Evolutionary conservation across 2,113 vertebrate genomes (phyloP), one percentile per base, ranked within the genome.

Genomic region (Scatophagus argus): DNA sequence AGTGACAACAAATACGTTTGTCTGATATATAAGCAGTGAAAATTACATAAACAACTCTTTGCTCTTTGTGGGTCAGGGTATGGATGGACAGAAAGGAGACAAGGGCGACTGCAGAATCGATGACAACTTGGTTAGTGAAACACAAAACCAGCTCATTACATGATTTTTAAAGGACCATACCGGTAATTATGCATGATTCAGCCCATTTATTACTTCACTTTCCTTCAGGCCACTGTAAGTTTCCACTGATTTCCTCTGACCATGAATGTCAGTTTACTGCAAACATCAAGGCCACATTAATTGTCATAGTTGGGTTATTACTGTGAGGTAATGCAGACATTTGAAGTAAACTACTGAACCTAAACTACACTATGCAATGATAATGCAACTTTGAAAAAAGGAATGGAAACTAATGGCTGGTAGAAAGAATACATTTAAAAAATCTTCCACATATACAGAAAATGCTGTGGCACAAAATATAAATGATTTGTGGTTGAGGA

Each of bases 1-100:
- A 36, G 49, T n/a, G n/a, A 49, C 19, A 31, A 27, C 3, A 69
- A 77, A 71, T 31, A 46, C 31, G 19, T 59, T 64, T 66, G 8
- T 46, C 2, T 39, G 17, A 43, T 29, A 17, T n/a, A 29, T 17
- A 51, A 71, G 62, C 25, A 12, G 16, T 63, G n/a, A 21, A 34
- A 58, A 58, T 7, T 41, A 36, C 1, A 31, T 43, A 41, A 47
- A 36, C 49, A 52, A 3, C 39, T 52, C 77, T 6, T 75, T 61
- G 12, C 7, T 84, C 16, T 85, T 36, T 85, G 31, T 89, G 8
- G 76, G 36, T 63, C 67, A 99, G 97, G 97, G 97, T 14, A 55
- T 94, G 77, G 96, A 96, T 3, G 97, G 96, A 60, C 95, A 93
- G 31, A 97, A 95, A 87, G 97, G 97, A 75, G 96, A 98, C 55